phyloP scores from a whole-genome alignment of 2,797 vertebrate species.

The Coendou prehensilis region DNA sequence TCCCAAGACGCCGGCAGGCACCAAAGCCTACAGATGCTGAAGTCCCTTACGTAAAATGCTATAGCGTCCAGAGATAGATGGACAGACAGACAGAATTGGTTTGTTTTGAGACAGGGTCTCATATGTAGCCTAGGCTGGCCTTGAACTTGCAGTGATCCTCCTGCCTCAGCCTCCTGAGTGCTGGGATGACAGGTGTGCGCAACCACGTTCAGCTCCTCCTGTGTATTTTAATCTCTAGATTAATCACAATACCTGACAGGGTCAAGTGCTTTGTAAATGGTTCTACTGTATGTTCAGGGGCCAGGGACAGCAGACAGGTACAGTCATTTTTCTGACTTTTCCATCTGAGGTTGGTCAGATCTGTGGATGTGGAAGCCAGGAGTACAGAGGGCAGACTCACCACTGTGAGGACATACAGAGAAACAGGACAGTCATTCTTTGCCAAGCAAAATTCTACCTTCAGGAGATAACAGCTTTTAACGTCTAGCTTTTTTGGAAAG shows the following conservation, averaged over 20 bases:
- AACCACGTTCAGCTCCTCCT: background rate
- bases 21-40: background rate
- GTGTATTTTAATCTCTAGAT: background rate
- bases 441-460: conserved; percentile 45
- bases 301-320: no score
- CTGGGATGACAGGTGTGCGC: background rate
- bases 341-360: background rate
- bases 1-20: background rate
- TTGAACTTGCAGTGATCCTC: background rate
- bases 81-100: background rate
- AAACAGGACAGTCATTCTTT: conserved; percentile 19
- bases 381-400: background rate
- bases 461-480: conserved; percentile 31
- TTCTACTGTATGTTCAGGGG: background rate
- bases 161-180: background rate
- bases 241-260: background rate
- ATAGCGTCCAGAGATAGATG: background rate
- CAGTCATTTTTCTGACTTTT: background rate
- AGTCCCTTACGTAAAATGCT: background rate
- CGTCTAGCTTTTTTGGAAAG: background rate
- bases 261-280: background rate
- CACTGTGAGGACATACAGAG: conserved; percentile 19
- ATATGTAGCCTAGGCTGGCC: background rate
- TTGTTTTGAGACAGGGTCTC: background rate
- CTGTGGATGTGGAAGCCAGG: background rate